Percentiles rank a stretch among this genome's conserved stretches.
phyloP scores from a whole-genome alignment of 2,888 invertebrate species.

The Plebejus melissa region DNA sequence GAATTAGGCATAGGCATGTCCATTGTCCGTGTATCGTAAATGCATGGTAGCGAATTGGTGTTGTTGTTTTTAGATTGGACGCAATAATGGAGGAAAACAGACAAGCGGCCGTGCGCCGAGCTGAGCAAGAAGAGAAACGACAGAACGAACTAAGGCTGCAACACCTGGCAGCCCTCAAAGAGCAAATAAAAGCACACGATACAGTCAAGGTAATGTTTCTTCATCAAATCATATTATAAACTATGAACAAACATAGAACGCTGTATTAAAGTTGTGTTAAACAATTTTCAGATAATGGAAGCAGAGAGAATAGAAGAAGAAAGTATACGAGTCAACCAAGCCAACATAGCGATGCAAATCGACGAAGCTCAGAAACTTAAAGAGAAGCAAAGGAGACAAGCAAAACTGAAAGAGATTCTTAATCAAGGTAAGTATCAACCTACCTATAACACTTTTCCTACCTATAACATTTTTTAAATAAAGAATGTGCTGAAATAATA shows the following conservation, averaged over 20 bases:
- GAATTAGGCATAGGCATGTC: no score
- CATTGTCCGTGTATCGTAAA: no score
- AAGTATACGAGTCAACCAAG: slow-evolving; percentile 80
- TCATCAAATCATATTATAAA: no score
- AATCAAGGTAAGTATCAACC: slow-evolving; percentile 60
- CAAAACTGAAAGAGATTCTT: slow-evolving; percentile 78
- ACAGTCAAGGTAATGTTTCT: slow-evolving; percentile 55
- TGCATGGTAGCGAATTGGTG: no score
- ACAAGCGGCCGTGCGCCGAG: slow-evolving; percentile 72
- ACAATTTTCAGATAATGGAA: slow-evolving; percentile 69
- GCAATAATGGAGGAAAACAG: slow-evolving; percentile 86
- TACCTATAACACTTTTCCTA: neutral
- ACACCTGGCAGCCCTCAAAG: slow-evolving; percentile 68
- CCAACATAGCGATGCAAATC: slow-evolving; percentile 81
- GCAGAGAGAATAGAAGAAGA: slow-evolving; percentile 85
- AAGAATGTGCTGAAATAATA: neutral
- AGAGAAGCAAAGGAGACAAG: slow-evolving; percentile 72
- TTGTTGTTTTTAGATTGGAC: slow-evolving; percentile 70
- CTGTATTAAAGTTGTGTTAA: neutral
- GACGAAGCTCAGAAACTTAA: slow-evolving; percentile 80
- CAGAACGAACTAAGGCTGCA: slow-evolving; percentile 63
- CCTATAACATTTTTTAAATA: neutral
- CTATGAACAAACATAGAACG: neutral
- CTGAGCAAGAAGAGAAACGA: slow-evolving; percentile 68
- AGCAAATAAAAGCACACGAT: slow-evolving; percentile 69